Percentiles rank a stretch among this genome's conserved stretches.
These are phyloP conservation scores for Acrocephalus kingi DNA, from an alignment of 2,113 vertebrate genomes.

Conservation along the genomic window DNA sequence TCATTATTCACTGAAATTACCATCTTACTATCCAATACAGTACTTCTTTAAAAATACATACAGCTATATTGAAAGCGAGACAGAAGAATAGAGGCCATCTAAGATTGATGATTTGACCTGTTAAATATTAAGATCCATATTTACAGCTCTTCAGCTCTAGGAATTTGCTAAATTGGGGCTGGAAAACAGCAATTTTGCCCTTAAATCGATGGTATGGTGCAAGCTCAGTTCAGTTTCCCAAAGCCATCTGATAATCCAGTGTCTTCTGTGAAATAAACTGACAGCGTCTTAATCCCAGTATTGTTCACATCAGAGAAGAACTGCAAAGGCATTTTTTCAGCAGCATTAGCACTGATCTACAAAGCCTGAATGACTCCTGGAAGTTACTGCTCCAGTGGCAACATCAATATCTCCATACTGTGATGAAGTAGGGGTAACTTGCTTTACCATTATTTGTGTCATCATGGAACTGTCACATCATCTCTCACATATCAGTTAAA, in stretches of 20 bases:
- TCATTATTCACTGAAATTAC: conserved; percentile 75
- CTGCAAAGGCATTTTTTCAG: not conserved
- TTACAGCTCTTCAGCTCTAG: conserved; percentile 48
- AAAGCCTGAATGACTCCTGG: not conserved
- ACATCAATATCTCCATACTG: not conserved
- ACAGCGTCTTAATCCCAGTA: not conserved
- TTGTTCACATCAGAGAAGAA: not conserved
- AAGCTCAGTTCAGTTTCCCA: not conserved
- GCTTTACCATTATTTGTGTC: not conserved
- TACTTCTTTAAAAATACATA: conserved; percentile 75
- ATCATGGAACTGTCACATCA: not conserved
- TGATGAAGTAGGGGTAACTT: not conserved
- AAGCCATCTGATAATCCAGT: not conserved
- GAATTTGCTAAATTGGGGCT: not conserved
- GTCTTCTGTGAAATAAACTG: not conserved
- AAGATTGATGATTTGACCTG: conserved; percentile 61
- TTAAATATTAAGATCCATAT: conserved; percentile 78
- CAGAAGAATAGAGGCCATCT: conserved; percentile 12
- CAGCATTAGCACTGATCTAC: not conserved
- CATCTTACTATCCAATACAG: conserved; percentile 60
- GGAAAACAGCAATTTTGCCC: not conserved
- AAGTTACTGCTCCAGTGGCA: not conserved
- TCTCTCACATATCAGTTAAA: not conserved
- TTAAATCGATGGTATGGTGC: not conserved
- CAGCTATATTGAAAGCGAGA: conserved; percentile 37